Evolutionary conservation across 2,888 invertebrate species (phyloP).

Genomic region (Lottia gigantea): DNA sequence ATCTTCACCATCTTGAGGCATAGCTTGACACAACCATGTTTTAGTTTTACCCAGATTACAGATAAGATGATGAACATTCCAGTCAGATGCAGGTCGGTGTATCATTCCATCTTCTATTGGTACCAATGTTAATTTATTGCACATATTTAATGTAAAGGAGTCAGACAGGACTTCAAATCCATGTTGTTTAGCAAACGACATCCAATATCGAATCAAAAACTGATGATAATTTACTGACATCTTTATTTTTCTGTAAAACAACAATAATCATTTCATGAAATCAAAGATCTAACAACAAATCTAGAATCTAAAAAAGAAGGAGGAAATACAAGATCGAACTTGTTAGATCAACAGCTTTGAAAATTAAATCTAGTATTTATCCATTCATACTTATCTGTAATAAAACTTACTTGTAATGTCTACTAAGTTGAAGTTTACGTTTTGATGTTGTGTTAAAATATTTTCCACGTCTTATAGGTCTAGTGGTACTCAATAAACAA

Average conservation of each 20-base stretch:
- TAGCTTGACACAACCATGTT: slow-evolving; percentile 57
- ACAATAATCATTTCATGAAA: too few species aligned
- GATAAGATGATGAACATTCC: slow-evolving; percentile 93
- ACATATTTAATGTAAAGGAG: slow-evolving; percentile 54
- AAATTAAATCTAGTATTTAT: too few species aligned
- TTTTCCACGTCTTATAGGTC: slow-evolving; percentile 91
- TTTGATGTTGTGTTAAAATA: slow-evolving; percentile 87
- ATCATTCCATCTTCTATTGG: slow-evolving; percentile 84
- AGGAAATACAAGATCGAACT: too few species aligned
- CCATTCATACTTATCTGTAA: too few species aligned
- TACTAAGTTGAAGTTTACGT: slow-evolving; percentile 88
- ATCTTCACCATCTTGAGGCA: slow-evolving; percentile 19
- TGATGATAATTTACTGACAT: slow-evolving; percentile 88
- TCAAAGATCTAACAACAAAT: too few species aligned
- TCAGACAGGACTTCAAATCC: slow-evolving; percentile 72
- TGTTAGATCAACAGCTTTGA: too few species aligned
- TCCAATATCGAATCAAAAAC: slow-evolving; percentile 88
- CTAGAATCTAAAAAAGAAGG: too few species aligned
- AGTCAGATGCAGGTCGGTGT: slow-evolving; percentile 85
- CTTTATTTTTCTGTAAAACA: slow-evolving; percentile 77
- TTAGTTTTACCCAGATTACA: slow-evolving; percentile 81
- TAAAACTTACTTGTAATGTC: slow-evolving; percentile 76
- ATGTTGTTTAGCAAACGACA: slow-evolving; percentile 94
- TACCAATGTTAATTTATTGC: slow-evolving; percentile 74
- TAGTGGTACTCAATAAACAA: slow-evolving; percentile 84